phyloP scores from a whole-genome alignment of 2,888 invertebrate genomes.

The Dryadula phaetusa region DNA sequence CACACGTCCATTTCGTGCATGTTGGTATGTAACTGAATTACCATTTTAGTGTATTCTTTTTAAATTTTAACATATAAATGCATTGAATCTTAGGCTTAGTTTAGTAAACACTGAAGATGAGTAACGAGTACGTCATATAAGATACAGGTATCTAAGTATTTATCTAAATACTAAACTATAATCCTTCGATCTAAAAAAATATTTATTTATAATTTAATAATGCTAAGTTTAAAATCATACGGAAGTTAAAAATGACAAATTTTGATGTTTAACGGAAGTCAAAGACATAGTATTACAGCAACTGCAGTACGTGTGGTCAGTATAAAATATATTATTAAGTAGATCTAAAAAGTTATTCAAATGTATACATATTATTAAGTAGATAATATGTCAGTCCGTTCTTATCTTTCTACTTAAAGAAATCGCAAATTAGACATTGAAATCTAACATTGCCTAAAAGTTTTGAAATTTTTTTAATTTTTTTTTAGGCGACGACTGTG shows the following conservation, averaged over 20 bases:
- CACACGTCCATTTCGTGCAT: too few species aligned
- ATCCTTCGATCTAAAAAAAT: slow-evolving; percentile 21
- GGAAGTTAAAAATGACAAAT: neutral
- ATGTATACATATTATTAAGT: too few species aligned
- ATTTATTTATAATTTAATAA: slow-evolving; percentile 30
- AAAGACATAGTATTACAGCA: neutral
- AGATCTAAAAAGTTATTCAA: too few species aligned
- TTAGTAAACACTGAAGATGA: neutral
- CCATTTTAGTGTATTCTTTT: neutral
- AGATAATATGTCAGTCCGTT: too few species aligned
- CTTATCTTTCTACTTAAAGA: too few species aligned
- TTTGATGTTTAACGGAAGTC: neutral
- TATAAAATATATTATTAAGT: too few species aligned
- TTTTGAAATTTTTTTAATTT: too few species aligned
- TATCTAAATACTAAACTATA: slow-evolving; percentile 5
- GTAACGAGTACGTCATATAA: neutral
- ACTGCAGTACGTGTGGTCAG: too few species aligned
- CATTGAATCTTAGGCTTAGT: neutral
- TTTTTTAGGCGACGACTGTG: too few species aligned
- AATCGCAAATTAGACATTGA: too few species aligned
- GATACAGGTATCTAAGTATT: neutral
- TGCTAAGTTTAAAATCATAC: slow-evolving; percentile 22
- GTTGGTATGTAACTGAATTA: too few species aligned
- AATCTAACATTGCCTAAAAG: too few species aligned
- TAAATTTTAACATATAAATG: neutral